Evolutionary conservation across 2,113 vertebrate genomes (phyloP).

Genomic region (Ptyas mucosa): DNA sequence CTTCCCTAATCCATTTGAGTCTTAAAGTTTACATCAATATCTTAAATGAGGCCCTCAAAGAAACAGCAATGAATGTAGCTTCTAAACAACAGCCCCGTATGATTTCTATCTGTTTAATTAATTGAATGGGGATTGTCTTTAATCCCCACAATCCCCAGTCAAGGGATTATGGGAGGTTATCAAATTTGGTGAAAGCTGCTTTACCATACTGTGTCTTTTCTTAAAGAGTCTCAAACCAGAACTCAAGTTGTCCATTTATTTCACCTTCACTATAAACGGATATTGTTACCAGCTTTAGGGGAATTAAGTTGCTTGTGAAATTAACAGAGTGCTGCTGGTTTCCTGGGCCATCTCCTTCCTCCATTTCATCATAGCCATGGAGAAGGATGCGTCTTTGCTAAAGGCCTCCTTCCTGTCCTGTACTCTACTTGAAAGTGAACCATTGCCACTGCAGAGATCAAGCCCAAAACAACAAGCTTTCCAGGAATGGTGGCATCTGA

Average conservation of each 20-base stretch:
- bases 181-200: neutral
- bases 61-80: neutral
- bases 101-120: neutral
- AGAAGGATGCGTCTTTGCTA: neutral
- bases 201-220: neutral
- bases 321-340: neutral
- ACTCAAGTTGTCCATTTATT: neutral
- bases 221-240: neutral
- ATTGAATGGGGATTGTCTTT: neutral
- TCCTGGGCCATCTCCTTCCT: neutral
- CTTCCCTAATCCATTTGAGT: neutral
- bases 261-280: neutral
- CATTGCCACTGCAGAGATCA: neutral
- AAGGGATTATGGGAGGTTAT: neutral
- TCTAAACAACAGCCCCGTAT: neutral
- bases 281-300: neutral
- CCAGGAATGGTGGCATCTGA: neutral
- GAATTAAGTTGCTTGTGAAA: neutral
- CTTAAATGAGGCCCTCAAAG: neutral
- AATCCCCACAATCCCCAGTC: neutral
- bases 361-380: neutral
- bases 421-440: neutral
- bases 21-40: neutral
- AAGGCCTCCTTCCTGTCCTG: neutral
- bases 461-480: neutral